Percentiles rank a stretch among this genome's conserved stretches.
phyloP scores from a whole-genome alignment of 2,888 invertebrate genomes.

The Caenorhabditis drosophilae region DNA sequence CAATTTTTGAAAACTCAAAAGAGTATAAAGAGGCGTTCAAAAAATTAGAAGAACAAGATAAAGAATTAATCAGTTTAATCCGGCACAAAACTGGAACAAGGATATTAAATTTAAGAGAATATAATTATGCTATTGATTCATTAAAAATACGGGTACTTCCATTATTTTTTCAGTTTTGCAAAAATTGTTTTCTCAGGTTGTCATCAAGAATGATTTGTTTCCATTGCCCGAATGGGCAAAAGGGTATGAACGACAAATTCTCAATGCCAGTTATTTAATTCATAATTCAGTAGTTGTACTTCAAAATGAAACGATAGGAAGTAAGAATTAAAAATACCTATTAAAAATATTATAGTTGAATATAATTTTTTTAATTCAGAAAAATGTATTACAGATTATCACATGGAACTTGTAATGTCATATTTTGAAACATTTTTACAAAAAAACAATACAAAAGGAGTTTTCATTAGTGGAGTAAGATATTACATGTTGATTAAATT shows the following conservation, averaged over 20 bases:
- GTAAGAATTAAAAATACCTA: conserved; percentile 8
- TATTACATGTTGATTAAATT: neutral
- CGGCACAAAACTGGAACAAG: conserved; percentile 8
- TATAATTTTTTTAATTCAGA: neutral
- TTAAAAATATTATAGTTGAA: neutral
- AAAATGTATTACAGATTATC: conserved; percentile 29
- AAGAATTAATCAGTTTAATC: conserved; percentile 12
- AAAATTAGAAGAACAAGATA: conserved; percentile 6
- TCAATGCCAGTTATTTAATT: conserved; percentile 18
- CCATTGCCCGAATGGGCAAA: conserved; percentile 54
- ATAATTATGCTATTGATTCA: conserved; percentile 47
- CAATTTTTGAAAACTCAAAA: conserved; percentile 10
- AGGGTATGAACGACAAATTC: conserved; percentile 23
- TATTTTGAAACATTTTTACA: conserved; percentile 39
- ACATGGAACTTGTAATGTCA: conserved; percentile 35
- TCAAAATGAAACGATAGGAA: conserved; percentile 31
- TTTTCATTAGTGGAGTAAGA: conserved; percentile 41
- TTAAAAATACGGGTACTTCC: conserved; percentile 45
- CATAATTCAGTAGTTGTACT: conserved; percentile 28
- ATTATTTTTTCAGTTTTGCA: no score
- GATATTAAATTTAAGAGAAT: conserved; percentile 7
- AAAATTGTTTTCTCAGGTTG: no score
- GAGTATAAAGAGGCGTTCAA: conserved; percentile 13
- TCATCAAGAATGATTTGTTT: conserved; percentile 33
- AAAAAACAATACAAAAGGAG: conserved; percentile 26